phyloP scores from a whole-genome alignment of 2,888 invertebrate genomes.

The Eristalis arbustorum region DNA sequence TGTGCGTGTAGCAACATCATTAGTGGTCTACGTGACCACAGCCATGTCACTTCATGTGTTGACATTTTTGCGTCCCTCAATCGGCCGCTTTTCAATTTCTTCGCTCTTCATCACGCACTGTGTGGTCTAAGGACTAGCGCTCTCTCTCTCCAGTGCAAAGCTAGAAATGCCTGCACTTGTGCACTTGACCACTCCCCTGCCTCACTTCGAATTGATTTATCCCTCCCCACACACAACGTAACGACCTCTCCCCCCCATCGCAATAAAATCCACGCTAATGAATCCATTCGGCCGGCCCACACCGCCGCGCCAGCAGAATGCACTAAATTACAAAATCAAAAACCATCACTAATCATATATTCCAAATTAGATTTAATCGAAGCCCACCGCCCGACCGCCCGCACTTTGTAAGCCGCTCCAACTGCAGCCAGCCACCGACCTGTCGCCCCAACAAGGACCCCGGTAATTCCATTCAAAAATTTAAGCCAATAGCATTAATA shows the following conservation, averaged over 20 bases:
- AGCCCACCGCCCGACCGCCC: background rate
- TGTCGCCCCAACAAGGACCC: slow-evolving; percentile 32
- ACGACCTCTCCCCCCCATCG: background rate
- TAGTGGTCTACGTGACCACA: too few relatives aligned
- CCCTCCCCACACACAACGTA: too few relatives aligned
- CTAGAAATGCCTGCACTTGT: too few relatives aligned
- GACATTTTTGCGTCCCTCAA: too few relatives aligned
- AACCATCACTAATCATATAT: slow-evolving; percentile 56
- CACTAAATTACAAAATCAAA: slow-evolving; percentile 54
- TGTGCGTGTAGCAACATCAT: too few relatives aligned
- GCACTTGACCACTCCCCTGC: too few relatives aligned
- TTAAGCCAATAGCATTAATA: slow-evolving; percentile 80
- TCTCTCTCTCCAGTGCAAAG: too few relatives aligned
- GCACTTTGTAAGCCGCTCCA: slow-evolving; percentile 55
- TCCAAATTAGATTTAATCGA: slow-evolving; percentile 62
- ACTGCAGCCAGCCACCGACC: background rate
- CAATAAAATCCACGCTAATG: background rate
- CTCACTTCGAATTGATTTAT: too few relatives aligned
- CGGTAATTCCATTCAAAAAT: slow-evolving; percentile 77
- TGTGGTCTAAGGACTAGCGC: too few relatives aligned
- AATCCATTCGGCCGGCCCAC: background rate
- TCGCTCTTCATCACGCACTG: too few relatives aligned
- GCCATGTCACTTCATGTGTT: too few relatives aligned
- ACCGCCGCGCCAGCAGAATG: background rate
- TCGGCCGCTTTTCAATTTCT: too few relatives aligned